Conservation (phyloP, 35 echinoderm and acorn worm genomes). For the Apostichopus japonicus region DNA sequence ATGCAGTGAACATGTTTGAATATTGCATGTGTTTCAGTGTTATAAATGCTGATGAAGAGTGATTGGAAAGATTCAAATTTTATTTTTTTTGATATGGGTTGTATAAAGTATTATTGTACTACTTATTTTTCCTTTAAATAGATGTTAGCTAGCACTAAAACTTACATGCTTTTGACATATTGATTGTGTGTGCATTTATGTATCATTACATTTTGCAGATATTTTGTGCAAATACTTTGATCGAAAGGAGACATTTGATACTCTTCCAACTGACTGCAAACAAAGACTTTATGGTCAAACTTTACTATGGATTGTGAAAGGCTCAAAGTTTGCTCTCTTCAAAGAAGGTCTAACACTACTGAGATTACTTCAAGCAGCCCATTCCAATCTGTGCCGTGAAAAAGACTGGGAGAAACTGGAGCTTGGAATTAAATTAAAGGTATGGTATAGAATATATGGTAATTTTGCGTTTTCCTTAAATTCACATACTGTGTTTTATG, state of each 20-base stretch:
- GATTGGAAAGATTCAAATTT: no score
- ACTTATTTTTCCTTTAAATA: background rate
- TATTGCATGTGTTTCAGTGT: no score
- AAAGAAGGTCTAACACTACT: background rate
- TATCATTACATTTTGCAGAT: background rate
- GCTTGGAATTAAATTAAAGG: constrained; percentile 49
- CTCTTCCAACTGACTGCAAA: background rate
- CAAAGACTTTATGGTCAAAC: background rate
- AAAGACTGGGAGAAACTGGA: constrained; percentile 31
- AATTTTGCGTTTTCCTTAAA: no score
- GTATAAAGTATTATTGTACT: background rate
- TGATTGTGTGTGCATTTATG: background rate
- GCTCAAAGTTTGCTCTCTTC: constrained; percentile 11
- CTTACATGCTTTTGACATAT: background rate
- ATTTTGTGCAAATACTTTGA: constrained; percentile 19
- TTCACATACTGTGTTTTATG: no score
- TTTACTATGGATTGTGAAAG: constrained; percentile 36
- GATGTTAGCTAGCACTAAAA: background rate
- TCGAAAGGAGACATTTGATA: background rate
- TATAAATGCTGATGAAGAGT: no score
- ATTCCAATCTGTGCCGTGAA: background rate
- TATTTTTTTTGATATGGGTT: no score
- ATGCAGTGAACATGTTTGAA: no score
- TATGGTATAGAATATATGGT: background rate
- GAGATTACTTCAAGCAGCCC: background rate